phyloP scores from a whole-genome alignment of 2,113 vertebrate species.

The Indri indri region DNA sequence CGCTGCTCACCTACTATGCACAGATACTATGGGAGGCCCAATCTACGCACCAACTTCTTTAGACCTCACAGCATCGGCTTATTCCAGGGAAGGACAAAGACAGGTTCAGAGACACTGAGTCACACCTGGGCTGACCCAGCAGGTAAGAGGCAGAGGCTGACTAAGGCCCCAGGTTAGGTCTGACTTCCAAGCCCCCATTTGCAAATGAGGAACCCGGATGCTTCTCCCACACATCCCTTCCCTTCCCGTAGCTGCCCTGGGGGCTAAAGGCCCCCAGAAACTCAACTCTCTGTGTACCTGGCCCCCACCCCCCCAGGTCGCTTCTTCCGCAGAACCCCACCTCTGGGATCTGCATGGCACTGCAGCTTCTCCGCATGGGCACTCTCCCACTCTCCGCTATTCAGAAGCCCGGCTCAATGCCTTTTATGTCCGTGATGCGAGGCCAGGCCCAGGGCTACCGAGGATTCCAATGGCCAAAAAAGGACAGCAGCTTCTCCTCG shows the following conservation, averaged over 20 bases:
- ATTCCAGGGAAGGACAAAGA: not conserved
- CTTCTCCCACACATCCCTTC: not conserved
- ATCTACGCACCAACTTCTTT: too few relatives aligned
- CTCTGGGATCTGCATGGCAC: not conserved
- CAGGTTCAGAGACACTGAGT: not conserved
- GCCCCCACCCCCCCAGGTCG: not conserved
- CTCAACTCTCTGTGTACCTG: not conserved
- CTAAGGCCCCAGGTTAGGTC: not conserved
- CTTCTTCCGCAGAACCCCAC: not conserved
- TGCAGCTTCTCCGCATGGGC: not conserved
- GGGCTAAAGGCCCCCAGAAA: not conserved
- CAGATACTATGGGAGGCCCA: not conserved
- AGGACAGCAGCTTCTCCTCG: slow-evolving; percentile 37
- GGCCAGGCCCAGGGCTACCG: not conserved
- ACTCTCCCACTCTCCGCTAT: not conserved
- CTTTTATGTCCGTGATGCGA: slow-evolving; percentile 67
- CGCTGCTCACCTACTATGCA: fast-evolving
- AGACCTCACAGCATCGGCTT: not conserved
- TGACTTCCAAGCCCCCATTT: not conserved
- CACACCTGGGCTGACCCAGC: not conserved
- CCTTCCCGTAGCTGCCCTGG: not conserved
- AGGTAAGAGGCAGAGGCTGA: not conserved
- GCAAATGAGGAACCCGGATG: not conserved
- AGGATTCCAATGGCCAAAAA: slow-evolving; percentile 68
- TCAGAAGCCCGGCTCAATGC: not conserved